These are phyloP conservation scores for Chrysocyon brachyurus DNA, from an alignment of 2,797 vertebrate genomes.

Conservation along the genomic window DNA sequence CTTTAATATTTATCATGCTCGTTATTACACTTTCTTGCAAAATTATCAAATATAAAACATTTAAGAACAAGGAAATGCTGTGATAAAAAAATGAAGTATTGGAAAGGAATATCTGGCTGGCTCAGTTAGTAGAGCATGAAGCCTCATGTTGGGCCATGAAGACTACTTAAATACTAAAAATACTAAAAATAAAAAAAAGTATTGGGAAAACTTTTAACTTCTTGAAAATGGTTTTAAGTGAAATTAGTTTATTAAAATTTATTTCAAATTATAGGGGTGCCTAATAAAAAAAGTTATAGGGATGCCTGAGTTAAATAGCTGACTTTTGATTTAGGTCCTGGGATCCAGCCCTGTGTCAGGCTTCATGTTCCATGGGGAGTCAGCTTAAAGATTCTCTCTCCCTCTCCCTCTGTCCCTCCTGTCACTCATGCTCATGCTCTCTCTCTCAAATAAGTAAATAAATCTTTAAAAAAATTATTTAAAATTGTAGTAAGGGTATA, in stretches of 20 bases:
- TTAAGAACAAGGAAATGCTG: conserved; percentile 53
- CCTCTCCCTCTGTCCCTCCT: too few relatives aligned
- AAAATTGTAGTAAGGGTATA: conserved; percentile 20
- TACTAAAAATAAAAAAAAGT: not conserved
- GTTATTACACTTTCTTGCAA: conserved; percentile 35
- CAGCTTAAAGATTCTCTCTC: not conserved
- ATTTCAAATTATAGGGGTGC: conserved; percentile 48
- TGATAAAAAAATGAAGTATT: not conserved
- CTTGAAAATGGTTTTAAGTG: conserved; percentile 56
- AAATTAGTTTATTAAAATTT: conserved; percentile 62
- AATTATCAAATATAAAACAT: conserved; percentile 54
- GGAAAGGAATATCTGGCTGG: not conserved
- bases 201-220: not conserved
- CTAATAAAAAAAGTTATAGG: not conserved
- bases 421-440: not conserved
- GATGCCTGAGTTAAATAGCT: not conserved
- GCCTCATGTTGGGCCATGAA: not conserved
- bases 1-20: conserved; percentile 40
- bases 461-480: conserved; percentile 63
- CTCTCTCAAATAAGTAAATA: not conserved
- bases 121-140: not conserved
- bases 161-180: not conserved
- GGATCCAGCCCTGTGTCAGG: not conserved
- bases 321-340: not conserved
- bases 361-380: not conserved